Base-by-base conservation (phyloP, 1,140 invertebrate species). In the Calephelis virginiensis region DNA sequence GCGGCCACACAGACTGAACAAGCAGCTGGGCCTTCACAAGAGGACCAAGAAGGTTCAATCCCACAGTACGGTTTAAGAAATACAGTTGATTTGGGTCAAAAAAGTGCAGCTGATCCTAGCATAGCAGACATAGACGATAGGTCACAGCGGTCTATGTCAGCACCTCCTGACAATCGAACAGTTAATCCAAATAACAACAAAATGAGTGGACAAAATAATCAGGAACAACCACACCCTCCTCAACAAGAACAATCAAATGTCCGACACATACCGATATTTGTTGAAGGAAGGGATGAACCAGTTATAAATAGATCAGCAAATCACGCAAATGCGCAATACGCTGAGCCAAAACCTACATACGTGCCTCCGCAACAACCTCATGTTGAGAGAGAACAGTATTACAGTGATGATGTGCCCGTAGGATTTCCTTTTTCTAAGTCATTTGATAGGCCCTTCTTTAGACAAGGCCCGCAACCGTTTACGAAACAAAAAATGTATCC, bases 231-330 rank as follows among this genome's bases (percentile, higher is more conserved):
- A 40, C 78, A 82, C 61, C 83, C 89, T 4, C 78, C 73, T 13
- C 85, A 89, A 59, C 69, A 78, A 38, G 43, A 66, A 59, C 72
- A 73, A 7, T 82, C 82, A 17, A 89, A 89, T 53, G 94, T 97
- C 12, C 93, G 96, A 72, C 95, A 96, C 78, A 97, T 98, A 83
- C 96, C 96, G 4, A 97, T 97, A 49, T 96, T 96, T 72, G 95
- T 97, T 0, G 96, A 97, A 86, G 96, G 96, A 17, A 90, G 96
- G 47, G 95, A 96, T 74, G 93, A 95, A 72, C 95, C 95, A 1
- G 93, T 96, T 4, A 91, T 96, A 17, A 93, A 95, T 56, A 94
- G 92, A 64, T 90, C 92, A 17, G 78, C 80, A 2, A 87, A 91
- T 40, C 79, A 82, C 66, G 79, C 78, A 37, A 74, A 38, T 12